phyloP scores from a whole-genome alignment of 2,113 vertebrate species.

The Psephotus haematonotus region DNA sequence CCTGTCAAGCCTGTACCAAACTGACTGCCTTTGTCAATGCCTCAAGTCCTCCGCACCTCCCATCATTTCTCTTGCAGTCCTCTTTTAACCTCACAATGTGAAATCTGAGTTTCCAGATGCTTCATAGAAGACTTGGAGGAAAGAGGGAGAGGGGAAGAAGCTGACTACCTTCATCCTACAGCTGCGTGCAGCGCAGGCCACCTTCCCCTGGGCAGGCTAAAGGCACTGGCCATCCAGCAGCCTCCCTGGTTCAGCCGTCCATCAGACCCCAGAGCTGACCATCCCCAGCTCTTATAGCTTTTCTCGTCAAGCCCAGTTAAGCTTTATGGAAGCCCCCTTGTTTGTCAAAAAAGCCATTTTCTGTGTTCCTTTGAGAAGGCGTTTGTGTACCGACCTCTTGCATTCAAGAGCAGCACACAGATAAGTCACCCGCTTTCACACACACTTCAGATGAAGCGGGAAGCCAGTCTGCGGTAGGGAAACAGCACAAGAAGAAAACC shows the following conservation, averaged over 20 bases:
- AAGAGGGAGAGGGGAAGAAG: neutral
- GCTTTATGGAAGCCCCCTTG: neutral
- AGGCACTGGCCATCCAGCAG: neutral
- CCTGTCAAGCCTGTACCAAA: neutral
- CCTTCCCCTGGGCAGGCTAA: neutral
- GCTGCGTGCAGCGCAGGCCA: neutral
- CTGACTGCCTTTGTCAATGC: accelerated
- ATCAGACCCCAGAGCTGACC: neutral
- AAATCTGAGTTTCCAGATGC: neutral
- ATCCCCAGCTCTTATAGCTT: neutral
- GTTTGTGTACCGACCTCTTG: neutral
- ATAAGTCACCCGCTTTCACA: neutral
- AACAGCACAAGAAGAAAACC: neutral
- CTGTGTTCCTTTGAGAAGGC: neutral
- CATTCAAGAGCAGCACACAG: neutral
- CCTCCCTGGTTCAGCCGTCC: accelerated
- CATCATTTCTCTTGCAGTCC: neutral
- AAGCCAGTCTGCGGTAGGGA: neutral
- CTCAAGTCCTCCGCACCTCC: neutral
- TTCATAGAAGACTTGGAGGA: neutral
- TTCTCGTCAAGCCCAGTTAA: neutral
- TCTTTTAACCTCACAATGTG: neutral
- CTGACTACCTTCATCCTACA: neutral
- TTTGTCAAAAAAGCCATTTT: neutral
- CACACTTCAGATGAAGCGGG: neutral